Evolutionary conservation across 2,888 invertebrate species (phyloP), one percentile per base, ranked within the genome.

Genomic region (Nebria brevicollis): DNA sequence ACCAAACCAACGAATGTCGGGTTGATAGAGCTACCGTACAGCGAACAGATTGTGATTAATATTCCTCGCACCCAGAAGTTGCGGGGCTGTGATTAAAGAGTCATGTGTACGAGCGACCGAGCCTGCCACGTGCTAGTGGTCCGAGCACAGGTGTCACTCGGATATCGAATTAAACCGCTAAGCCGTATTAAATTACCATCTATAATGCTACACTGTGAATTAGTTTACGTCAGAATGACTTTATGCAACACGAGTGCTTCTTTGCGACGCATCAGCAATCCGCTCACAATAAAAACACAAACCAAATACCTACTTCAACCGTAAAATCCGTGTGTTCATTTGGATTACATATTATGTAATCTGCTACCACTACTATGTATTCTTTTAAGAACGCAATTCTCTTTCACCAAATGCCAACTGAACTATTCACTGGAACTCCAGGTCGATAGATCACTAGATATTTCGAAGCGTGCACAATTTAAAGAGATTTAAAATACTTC

Each of bases 131-230:
- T 34, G 34, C 34, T 34, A 34, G 34, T 74, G 68, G 79, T 79
- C 79, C 79, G 66, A 79, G 75, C 79, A 75, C 79, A 79, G 79
- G 83, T 84, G 83, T 81, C 82, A 82, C 83, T 82, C 83, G 82
- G 82, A 85, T 85, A 84, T 84, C 83, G 83, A 83, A 82, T 84
- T 83, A 83, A 83, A 83, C 83, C 81, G 82, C 82, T 84, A 84
- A 83, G 83, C 84, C 83, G 83, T 82, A 84, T 85, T 84, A 85
- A 84, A 85, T 84, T 85, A 84, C 84, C 84, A 85, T 85, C 82
- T 81, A 84, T 84, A 84, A 83, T 84, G 82, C 77, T 80, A 81
- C 81, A 78, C 84, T 66, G 84, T 77, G 84, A 85, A 85, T 85
- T 84, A 84, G 84, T 83, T 82, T 76, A 82, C 83, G 84, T 83